Evolutionary conservation across 2,113 vertebrate species (phyloP).

Genomic region (Amphiprion ocellaris): DNA sequence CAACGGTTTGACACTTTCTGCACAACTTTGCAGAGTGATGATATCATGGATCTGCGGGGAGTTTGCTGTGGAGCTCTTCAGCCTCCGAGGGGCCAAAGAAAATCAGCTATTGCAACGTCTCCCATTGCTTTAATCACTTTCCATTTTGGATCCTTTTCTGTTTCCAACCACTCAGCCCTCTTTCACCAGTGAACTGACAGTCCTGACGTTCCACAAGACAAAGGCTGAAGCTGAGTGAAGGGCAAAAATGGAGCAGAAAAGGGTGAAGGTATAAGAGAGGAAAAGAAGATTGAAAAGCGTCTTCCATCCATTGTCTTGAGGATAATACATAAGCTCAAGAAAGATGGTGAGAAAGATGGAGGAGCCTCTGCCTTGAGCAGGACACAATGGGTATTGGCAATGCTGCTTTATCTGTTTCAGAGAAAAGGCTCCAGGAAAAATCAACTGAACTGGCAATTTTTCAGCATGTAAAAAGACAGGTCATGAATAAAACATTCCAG

Average conservation of each 20-base stretch:
- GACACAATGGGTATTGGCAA: slow-evolving; percentile 33
- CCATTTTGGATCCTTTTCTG: slow-evolving; percentile 1
- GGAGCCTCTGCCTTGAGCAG: slow-evolving; percentile 2
- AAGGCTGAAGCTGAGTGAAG: neutral
- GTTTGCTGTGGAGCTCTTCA: neutral
- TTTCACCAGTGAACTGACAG: neutral
- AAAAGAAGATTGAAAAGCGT: slow-evolving; percentile 19
- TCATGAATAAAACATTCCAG: neutral
- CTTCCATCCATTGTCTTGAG: slow-evolving; percentile 19
- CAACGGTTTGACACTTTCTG: slow-evolving; percentile 16
- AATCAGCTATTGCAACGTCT: slow-evolving; percentile 18
- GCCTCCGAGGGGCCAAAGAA: neutral
- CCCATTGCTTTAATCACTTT: slow-evolving; percentile 27
- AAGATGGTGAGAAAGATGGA: slow-evolving; percentile 32
- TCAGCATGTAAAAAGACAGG: slow-evolving; percentile 11
- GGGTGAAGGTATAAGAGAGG: slow-evolving; percentile 8
- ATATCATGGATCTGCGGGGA: slow-evolving; percentile 6
- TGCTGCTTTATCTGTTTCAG: slow-evolving; percentile 30
- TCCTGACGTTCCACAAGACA: neutral
- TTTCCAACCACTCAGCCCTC: neutral
- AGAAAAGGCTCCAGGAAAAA: slow-evolving; percentile 7
- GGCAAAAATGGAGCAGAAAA: slow-evolving; percentile 16
- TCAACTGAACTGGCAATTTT: slow-evolving; percentile 13
- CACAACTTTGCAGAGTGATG: slow-evolving; percentile 14
- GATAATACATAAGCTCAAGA: slow-evolving; percentile 9